Conservation (phyloP, 2,888 invertebrate genomes). For the Drosophila kuntzei region DNA sequence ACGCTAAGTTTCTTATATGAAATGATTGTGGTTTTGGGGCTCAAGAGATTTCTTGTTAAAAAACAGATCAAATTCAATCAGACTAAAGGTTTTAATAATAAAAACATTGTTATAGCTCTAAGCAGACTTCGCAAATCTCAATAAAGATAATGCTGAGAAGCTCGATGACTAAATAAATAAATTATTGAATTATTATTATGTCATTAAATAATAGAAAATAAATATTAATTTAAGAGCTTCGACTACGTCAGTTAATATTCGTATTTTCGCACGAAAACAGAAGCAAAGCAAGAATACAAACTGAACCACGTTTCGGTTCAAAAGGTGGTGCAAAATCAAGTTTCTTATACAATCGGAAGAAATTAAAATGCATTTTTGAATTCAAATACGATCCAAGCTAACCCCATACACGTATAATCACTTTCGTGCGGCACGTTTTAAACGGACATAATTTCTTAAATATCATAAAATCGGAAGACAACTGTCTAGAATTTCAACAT, state of each 20-base stretch:
- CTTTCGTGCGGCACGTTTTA: not conserved
- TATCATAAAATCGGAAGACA: not conserved
- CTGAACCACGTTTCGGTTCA: not conserved
- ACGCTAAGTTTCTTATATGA: constrained; percentile 6
- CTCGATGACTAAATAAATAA: not conserved
- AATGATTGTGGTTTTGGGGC: not conserved
- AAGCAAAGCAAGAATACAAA: constrained; percentile 6
- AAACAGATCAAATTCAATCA: not conserved
- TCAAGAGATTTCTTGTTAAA: not conserved
- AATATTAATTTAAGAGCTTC: not conserved
- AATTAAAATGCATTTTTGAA: not conserved
- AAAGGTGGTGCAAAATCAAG: too few species aligned
- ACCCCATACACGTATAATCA: not conserved
- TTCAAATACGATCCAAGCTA: not conserved
- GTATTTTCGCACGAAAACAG: not conserved
- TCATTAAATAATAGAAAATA: not conserved
- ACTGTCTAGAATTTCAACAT: too few species aligned
- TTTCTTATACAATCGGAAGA: not conserved
- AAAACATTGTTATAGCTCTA: not conserved
- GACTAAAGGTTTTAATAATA: not conserved
- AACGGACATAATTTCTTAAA: not conserved
- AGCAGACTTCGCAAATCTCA: too few species aligned
- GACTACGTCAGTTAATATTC: constrained; percentile 1
- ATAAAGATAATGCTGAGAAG: not conserved
- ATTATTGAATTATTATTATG: not conserved